Conservation (phyloP, 2,797 vertebrate species). For the Moxostoma hubbsi region DNA sequence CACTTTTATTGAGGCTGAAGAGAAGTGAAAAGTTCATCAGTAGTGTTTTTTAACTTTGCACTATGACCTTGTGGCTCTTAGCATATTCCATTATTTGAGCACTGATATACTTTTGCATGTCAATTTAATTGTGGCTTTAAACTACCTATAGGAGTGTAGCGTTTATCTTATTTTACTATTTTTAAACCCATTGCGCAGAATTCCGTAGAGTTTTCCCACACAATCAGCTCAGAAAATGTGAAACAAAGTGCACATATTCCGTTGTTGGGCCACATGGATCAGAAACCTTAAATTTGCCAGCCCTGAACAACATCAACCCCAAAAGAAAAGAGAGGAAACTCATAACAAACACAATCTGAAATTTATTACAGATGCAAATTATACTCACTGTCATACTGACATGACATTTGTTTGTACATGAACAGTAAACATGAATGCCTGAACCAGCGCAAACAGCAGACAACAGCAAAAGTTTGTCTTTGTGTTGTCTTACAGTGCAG, state of each 20-base stretch:
- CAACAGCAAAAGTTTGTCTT: slow-evolving; percentile 17
- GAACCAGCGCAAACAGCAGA: slow-evolving; percentile 5
- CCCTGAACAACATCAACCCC: neutral
- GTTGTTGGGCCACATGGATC: neutral
- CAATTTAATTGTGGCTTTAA: neutral
- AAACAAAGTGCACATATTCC: neutral
- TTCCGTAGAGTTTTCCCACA: neutral
- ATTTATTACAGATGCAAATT: slow-evolving; percentile 40
- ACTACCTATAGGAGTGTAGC: neutral
- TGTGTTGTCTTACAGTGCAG: slow-evolving; percentile 24
- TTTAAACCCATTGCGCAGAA: neutral
- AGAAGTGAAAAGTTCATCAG: neutral
- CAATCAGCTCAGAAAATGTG: neutral
- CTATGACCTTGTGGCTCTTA: too few species aligned
- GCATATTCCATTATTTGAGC: too few species aligned
- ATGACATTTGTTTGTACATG: slow-evolving; percentile 48
- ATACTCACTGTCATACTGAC: slow-evolving; percentile 39
- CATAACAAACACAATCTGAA: slow-evolving; percentile 30
- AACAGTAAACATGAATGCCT: slow-evolving; percentile 36
- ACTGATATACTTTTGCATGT: neutral
- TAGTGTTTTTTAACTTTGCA: neutral
- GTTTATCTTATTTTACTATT: neutral
- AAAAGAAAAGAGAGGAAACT: slow-evolving; percentile 35
- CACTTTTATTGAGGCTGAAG: neutral
- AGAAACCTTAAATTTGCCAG: slow-evolving; percentile 4